phyloP scores from a whole-genome alignment of 2,113 vertebrate genomes.

The Suricata suricatta region DNA sequence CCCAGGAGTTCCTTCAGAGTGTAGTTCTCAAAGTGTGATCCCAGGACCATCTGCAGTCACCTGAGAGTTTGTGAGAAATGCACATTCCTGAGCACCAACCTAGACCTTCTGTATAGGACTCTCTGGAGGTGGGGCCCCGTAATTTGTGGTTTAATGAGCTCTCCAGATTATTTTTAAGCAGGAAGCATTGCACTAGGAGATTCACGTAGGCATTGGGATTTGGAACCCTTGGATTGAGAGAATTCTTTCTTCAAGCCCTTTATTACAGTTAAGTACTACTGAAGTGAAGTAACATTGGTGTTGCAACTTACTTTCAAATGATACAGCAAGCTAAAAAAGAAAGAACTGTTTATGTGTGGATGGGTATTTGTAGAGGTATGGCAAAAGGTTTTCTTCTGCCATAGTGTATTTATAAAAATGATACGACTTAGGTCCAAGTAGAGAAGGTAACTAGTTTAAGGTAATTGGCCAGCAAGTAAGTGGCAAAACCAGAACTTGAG shows the following conservation, averaged over 20 bases:
- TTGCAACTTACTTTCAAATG: conserved; percentile 30
- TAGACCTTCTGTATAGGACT: not conserved
- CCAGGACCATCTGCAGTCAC: not conserved
- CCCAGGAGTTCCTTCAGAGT: not conserved
- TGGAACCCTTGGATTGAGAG: not conserved
- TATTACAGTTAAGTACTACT: not conserved
- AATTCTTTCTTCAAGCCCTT: not conserved
- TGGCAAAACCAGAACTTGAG: not conserved
- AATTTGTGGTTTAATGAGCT: not conserved
- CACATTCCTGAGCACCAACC: not conserved
- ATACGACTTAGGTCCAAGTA: not conserved
- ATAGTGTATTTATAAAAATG: conserved; percentile 21
- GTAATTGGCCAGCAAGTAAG: not conserved
- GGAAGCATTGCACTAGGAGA: not conserved
- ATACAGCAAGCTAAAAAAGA: not conserved
- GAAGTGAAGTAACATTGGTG: not conserved
- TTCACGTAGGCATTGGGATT: conserved; percentile 13
- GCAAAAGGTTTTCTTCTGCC: not conserved
- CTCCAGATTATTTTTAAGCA: not conserved
- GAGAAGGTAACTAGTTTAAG: not conserved
- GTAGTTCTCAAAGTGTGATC: not conserved
- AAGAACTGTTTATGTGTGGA: not conserved
- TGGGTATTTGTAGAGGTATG: not conserved
- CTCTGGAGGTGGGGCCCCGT: not conserved
- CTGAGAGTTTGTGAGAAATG: conserved; percentile 18